Evolutionary conservation across 2,113 vertebrate species (phyloP), one percentile per base, ranked within the genome.

Genomic region (Colius striatus): DNA sequence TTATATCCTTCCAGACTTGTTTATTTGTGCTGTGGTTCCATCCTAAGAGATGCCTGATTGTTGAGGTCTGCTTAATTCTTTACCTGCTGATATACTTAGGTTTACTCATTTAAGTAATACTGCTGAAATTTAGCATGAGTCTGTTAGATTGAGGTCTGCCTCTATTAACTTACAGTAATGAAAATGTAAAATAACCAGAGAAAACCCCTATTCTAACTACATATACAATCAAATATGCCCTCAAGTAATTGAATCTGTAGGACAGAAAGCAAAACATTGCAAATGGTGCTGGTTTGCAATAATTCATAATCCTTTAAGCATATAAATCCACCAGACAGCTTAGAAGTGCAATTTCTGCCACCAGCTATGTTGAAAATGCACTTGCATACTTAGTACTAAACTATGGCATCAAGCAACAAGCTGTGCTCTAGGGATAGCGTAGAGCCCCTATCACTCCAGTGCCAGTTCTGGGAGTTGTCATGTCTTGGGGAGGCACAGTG

Each of bases 241-340:
- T 95, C 60, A 18, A 84, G 92, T 95, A 95, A 90, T 62, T 94
- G 54, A 76, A 92, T 90, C 80, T 79, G 83, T 82, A 91, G 73
- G 75, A 90, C 0, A 89, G 88, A 89, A 95, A 95, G 94, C 79
- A 95, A 96, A 96, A 88, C 83, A 78, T 48, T 65, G 47, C 88
- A 93, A 96, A 87, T 41, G 25, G 54, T 65, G 53, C 84, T 54
- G 90, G 79, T 92, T 94, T 94, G 93, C 88, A 93, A 74, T 94
- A 96, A 92, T 89, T 97, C 90, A 92, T 97, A 94, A 95, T 96
- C 94, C 84, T 84, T 94, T 97, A 97, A 97, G 95, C 84, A 89
- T 76, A 89, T 95, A 96, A 95, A 97, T 92, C 85, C 86, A 93
- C 57, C 76, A 93, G 93, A 90, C 95, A 94, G 70, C 92, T 94